Evolutionary conservation across 2,797 vertebrate genomes (phyloP).

Genomic region (Halcyon leucocephala): DNA sequence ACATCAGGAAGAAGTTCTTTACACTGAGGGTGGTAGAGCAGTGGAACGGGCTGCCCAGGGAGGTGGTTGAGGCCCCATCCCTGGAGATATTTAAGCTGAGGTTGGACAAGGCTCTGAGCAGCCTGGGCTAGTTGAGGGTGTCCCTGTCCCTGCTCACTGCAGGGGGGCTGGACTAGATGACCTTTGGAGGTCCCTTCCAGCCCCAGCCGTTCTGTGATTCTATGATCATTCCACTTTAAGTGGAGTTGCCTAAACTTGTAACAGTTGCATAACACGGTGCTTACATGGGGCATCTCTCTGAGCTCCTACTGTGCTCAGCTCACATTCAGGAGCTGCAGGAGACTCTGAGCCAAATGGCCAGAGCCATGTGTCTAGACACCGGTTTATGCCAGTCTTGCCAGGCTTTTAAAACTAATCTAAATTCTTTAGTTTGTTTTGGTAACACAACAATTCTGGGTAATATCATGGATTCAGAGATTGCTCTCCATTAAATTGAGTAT

Average conservation of each 20-base stretch:
- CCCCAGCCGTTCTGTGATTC: too few species aligned
- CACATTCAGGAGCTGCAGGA: conserved; percentile 20
- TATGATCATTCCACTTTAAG: background rate
- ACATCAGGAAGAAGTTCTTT: too few species aligned
- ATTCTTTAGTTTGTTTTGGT: background rate
- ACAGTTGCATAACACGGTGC: background rate
- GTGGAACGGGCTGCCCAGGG: too few species aligned
- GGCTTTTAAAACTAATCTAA: conserved; percentile 8
- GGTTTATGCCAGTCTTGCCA: background rate
- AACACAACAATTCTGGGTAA: background rate
- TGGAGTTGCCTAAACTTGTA: background rate
- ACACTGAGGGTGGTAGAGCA: too few species aligned
- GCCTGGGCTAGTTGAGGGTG: too few species aligned
- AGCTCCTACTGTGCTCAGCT: conserved; percentile 30
- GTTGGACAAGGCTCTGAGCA: too few species aligned
- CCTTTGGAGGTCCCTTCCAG: too few species aligned
- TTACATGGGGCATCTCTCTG: background rate
- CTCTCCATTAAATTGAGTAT: background rate
- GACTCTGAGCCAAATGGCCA: conserved; percentile 1
- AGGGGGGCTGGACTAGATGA: too few species aligned
- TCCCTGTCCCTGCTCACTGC: too few species aligned
- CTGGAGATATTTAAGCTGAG: too few species aligned
- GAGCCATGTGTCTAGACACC: background rate
- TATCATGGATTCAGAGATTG: background rate
- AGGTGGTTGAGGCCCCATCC: too few species aligned